Conservation (phyloP, 1,140 invertebrate genomes). For the Aporrectodea caliginosa region DNA sequence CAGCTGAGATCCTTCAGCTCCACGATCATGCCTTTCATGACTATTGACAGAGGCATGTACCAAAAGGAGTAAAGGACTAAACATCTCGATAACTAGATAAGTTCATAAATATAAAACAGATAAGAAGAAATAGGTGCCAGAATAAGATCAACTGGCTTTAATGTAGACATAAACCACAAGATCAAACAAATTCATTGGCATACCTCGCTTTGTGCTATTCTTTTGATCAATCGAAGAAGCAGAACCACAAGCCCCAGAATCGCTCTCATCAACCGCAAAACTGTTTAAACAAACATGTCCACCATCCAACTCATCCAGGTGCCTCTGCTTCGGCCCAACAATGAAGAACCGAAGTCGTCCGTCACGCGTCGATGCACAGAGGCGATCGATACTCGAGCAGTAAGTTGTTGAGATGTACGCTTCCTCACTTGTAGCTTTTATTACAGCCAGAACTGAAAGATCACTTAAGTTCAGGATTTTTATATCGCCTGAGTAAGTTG, state of each 20-base stretch:
- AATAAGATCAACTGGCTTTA: too few species aligned
- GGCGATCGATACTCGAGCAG: constrained; percentile 42
- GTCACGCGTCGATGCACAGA: neutral
- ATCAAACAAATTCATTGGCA: too few species aligned
- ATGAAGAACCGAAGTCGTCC: constrained; percentile 1
- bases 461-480: constrained; percentile 45
- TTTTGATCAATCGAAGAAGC: too few species aligned
- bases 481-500: constrained; percentile 45
- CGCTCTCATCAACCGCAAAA: neutral
- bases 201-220: too few species aligned
- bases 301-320: neutral
- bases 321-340: neutral
- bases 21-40: too few species aligned
- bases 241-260: neutral
- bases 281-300: neutral
- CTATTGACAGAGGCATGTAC: too few species aligned
- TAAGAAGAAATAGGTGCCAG: too few species aligned
- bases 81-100: too few species aligned
- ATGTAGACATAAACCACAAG: too few species aligned
- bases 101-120: too few species aligned
- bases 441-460: constrained; percentile 43
- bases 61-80: too few species aligned
- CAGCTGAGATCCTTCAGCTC: too few species aligned
- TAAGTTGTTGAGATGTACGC: constrained; percentile 52
- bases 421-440: constrained; percentile 37